These are phyloP conservation scores for Notechis scutatus DNA, from an alignment of 2,113 vertebrate species.

Conservation along the genomic window DNA sequence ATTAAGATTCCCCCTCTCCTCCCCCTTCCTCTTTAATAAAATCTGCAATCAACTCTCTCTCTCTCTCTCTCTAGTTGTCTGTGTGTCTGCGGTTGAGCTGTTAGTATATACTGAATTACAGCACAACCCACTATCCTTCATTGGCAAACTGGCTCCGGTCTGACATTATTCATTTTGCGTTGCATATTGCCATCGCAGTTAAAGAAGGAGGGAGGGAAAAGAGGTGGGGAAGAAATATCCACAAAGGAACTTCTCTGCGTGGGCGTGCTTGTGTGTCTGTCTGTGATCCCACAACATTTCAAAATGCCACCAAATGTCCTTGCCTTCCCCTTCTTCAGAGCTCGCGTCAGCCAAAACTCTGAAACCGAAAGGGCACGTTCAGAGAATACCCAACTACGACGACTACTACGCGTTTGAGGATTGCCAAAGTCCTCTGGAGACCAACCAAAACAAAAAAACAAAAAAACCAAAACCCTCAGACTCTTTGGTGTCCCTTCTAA, in stretches of 20 bases:
- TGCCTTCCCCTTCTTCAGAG: not conserved
- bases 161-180: slow-evolving; percentile 41
- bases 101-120: slow-evolving; percentile 40
- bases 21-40: slow-evolving; percentile 37
- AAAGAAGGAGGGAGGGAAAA: too few relatives aligned
- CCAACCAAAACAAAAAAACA: too few relatives aligned
- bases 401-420: not conserved
- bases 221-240: not conserved
- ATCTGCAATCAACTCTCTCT: slow-evolving; percentile 23
- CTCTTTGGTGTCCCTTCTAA: not conserved
- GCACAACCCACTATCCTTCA: slow-evolving; percentile 42
- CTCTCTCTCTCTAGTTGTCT: slow-evolving; percentile 36
- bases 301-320: not conserved
- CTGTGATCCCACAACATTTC: not conserved
- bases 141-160: slow-evolving; percentile 46
- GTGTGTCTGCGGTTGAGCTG: not conserved
- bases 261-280: not conserved
- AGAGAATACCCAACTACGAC: not conserved
- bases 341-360: not conserved
- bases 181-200: slow-evolving; percentile 22
- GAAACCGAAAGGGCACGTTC: not conserved
- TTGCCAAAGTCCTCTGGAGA: not conserved
- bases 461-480: not conserved
- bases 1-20: slow-evolving; percentile 24
- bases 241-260: not conserved